A percentile compares a stretch with the other conserved stretches of the same genome.
Conservation (phyloP, 1,140 invertebrate species). For the Pseudobourletiella spinata region DNA sequence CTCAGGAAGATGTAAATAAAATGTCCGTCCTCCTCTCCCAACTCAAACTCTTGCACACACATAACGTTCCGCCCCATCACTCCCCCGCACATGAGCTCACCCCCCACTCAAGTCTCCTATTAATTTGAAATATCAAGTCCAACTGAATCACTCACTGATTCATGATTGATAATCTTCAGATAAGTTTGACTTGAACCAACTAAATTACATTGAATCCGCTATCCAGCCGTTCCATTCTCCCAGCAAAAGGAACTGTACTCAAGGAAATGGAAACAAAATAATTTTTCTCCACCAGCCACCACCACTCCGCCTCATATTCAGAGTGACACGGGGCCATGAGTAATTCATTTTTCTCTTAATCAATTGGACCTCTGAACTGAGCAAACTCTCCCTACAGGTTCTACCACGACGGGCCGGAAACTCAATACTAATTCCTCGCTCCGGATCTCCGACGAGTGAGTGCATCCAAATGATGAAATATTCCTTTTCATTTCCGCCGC, state of each 20-base stretch:
- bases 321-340: background rate
- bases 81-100: background rate
- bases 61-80: too few relatives aligned
- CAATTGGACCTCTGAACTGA: background rate
- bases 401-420: background rate
- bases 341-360: background rate
- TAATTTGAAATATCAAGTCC: background rate
- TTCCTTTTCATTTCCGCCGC: conserved; percentile 18
- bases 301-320: background rate
- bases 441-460: background rate
- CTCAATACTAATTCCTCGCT: background rate
- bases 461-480: conserved; percentile 17
- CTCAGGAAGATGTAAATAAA: too few relatives aligned
- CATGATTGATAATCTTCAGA: background rate
- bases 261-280: conserved; percentile 1
- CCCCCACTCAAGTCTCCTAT: background rate
- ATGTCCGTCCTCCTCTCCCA: too few relatives aligned
- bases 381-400: background rate
- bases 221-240: too few relatives aligned
- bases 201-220: background rate
- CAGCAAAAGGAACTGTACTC: too few relatives aligned
- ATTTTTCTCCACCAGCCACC: background rate
- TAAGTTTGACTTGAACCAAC: background rate
- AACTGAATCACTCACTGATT: background rate
- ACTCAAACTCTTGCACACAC: too few relatives aligned